Percentiles rank a stretch among this genome's conserved stretches.
Evolutionary conservation across 30 jellyfish, hydroid and myxozoan genomes (phyloP).

Genomic region (Chironex yamaguchii): DNA sequence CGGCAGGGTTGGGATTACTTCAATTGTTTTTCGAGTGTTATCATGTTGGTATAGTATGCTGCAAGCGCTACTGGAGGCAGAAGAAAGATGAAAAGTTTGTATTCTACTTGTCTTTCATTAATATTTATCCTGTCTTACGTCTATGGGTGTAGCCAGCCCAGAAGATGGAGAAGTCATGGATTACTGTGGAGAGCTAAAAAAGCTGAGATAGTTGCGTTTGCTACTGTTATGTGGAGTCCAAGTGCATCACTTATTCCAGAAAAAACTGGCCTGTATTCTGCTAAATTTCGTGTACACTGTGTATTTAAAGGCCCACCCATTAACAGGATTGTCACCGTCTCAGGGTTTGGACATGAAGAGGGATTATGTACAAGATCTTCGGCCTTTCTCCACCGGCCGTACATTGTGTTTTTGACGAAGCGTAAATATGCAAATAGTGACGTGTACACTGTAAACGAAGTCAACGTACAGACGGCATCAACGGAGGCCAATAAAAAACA

Average conservation of each 20-base stretch:
- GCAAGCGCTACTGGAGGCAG: no score
- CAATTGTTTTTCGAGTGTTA: no score
- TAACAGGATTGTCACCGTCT: conserved; percentile 40
- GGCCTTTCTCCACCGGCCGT: conserved; percentile 60
- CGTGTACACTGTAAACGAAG: background rate
- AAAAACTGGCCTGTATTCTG: conserved; percentile 35
- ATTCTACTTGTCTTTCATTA: no score
- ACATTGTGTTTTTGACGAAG: conserved; percentile 49
- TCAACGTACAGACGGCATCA: background rate
- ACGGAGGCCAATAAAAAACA: background rate
- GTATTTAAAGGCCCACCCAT: conserved; percentile 66
- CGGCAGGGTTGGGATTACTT: no score
- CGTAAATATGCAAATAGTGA: background rate
- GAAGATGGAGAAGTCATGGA: conserved; percentile 25
- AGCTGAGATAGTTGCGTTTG: conserved; percentile 80
- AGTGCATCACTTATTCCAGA: background rate
- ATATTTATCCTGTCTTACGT: no score
- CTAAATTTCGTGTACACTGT: conserved; percentile 70
- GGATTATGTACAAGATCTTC: conserved; percentile 76
- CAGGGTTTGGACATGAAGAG: conserved; percentile 78
- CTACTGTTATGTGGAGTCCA: conserved; percentile 75
- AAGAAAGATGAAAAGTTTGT: no score
- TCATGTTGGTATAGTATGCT: no score
- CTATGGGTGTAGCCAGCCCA: conserved; percentile 68
- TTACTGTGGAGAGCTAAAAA: conserved; percentile 76